phyloP scores from a whole-genome alignment of 2,797 vertebrate species.

The Tapera naevia region DNA sequence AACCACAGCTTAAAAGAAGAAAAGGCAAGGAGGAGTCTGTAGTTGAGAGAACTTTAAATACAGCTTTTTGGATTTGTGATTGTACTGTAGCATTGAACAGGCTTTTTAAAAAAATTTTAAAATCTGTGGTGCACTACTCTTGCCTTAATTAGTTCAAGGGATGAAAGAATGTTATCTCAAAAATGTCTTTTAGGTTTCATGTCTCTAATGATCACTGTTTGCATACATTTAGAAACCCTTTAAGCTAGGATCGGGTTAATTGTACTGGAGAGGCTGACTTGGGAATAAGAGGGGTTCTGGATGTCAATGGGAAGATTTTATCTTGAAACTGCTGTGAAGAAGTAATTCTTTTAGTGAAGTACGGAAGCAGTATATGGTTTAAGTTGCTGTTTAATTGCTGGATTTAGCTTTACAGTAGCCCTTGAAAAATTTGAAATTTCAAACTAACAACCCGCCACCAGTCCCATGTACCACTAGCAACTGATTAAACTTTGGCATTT shows the following conservation, averaged over 20 bases:
- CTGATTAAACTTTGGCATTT: background rate
- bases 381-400: background rate
- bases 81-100: background rate
- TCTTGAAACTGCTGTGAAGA: background rate
- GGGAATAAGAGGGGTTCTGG: background rate
- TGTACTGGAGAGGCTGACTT: background rate
- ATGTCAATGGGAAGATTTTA: background rate
- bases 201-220: background rate
- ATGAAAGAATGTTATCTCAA: background rate
- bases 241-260: background rate
- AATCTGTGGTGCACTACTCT: background rate
- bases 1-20: background rate
- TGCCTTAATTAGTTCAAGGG: background rate
- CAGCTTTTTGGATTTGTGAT: background rate
- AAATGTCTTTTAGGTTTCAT: background rate
- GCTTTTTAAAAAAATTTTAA: background rate
- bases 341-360: background rate
- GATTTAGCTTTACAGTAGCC: slow-evolving; percentile 8
- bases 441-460: background rate
- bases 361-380: background rate
- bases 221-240: background rate
- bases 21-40: background rate
- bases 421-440: background rate
- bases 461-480: background rate
- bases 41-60: background rate